These are phyloP conservation scores for Chaitophorus viminalis DNA, from an alignment of 2,888 invertebrate genomes.

Conservation along the genomic window DNA sequence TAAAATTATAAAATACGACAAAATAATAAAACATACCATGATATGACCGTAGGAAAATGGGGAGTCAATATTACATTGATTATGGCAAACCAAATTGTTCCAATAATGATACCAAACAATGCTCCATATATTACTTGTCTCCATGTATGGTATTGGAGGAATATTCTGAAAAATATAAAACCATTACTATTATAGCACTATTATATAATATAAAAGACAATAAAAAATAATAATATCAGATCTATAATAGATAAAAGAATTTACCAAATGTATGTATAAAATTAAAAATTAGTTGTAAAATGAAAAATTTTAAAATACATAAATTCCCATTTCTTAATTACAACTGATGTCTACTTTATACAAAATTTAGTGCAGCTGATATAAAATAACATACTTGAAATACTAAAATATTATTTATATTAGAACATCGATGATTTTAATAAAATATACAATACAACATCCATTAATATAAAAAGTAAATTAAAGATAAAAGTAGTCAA, in stretches of 20 bases:
- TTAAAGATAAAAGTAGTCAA: no score
- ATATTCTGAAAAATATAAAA: slow-evolving; percentile 72
- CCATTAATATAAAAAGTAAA: no score
- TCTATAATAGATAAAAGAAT: not conserved
- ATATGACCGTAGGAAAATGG: slow-evolving; percentile 83
- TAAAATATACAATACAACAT: no score
- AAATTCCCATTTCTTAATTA: no score
- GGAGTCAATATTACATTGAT: slow-evolving; percentile 85
- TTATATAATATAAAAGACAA: not conserved
- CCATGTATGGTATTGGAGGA: slow-evolving; percentile 86
- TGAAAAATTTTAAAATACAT: no score
- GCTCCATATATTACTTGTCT: slow-evolving; percentile 84
- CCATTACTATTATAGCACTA: not conserved
- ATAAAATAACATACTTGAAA: no score
- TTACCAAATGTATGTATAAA: no score
- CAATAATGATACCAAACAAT: slow-evolving; percentile 78
- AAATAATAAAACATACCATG: slow-evolving; percentile 76
- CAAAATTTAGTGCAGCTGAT: no score
- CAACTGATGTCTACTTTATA: no score
- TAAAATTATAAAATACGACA: slow-evolving; percentile 31
- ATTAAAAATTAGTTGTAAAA: not conserved
- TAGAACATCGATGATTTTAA: no score
- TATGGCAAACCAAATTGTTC: slow-evolving; percentile 82
- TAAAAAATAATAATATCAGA: slow-evolving; percentile 67
- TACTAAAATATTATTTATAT: no score